These are phyloP conservation scores for Arctocebus calabarensis DNA, from an alignment of 2,797 vertebrate species.

Conservation along the genomic window DNA sequence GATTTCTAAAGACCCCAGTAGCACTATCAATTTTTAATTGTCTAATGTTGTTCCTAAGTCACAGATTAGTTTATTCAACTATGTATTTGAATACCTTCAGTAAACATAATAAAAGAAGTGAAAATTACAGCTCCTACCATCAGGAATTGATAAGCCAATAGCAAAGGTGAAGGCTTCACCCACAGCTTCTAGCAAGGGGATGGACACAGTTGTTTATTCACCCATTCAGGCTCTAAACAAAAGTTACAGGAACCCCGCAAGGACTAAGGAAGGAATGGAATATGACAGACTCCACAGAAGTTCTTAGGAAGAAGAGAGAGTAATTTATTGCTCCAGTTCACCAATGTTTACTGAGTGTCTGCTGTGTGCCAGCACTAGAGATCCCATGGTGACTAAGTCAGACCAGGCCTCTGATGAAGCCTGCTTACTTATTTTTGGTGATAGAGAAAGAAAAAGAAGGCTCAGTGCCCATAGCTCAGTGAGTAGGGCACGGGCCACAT, in stretches of 20 bases:
- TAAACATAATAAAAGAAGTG: conserved; percentile 27
- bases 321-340: neutral
- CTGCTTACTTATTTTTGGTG: neutral
- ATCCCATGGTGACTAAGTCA: neutral
- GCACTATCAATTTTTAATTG: conserved; percentile 26
- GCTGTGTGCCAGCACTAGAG: neutral
- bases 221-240: neutral
- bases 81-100: conserved; percentile 38
- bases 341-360: neutral
- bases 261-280: neutral
- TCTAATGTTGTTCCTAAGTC: conserved; percentile 45
- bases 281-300: neutral
- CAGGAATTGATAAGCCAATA: neutral
- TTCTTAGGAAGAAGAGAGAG: neutral
- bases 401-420: neutral
- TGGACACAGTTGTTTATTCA: neutral
- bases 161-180: conserved; percentile 22
- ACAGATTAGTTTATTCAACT: conserved; percentile 39
- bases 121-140: neutral
- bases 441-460: neutral
- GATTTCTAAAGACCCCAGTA: conserved; percentile 22
- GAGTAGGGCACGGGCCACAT: too few relatives aligned
- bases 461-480: too few relatives aligned
- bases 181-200: neutral
- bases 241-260: neutral